A percentile compares a stretch with the other conserved stretches of the same genome.
Evolutionary conservation across 2,888 invertebrate genomes (phyloP).

Genomic region (Tetragonula carbonaria): DNA sequence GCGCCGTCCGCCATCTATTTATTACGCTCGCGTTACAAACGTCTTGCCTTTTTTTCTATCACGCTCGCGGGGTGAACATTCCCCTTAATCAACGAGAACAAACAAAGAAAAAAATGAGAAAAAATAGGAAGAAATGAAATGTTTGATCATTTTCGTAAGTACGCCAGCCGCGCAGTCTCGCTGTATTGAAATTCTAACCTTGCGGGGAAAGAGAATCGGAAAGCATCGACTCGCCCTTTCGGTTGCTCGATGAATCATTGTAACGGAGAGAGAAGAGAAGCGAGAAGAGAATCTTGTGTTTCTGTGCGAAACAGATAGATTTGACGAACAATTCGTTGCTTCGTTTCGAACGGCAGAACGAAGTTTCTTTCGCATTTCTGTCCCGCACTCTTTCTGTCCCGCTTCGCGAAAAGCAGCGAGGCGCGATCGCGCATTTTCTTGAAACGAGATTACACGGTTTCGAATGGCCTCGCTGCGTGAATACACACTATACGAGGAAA

Average conservation of each 20-base stretch:
- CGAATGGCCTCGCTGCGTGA: not conserved
- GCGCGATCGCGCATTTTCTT: not conserved
- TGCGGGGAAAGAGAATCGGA: no score
- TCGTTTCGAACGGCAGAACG: not conserved
- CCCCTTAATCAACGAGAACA: constrained; percentile 39
- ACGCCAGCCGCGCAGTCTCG: not conserved
- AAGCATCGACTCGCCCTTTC: no score
- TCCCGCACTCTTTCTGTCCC: not conserved
- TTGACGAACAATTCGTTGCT: not conserved
- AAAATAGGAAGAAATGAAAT: constrained; percentile 20
- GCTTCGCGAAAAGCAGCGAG: not conserved
- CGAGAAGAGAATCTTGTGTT: not conserved
- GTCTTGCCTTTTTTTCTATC: not conserved
- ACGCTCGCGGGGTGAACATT: constrained; percentile 28
- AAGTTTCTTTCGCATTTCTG: not conserved
- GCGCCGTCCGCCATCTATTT: constrained; percentile 1
- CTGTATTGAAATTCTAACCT: no score
- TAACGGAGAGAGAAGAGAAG: not conserved
- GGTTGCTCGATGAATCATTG: constrained; percentile 4
- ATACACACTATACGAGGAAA: no score
- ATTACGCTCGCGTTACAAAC: not conserved
- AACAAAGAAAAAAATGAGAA: no score
- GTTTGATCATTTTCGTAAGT: constrained; percentile 34
- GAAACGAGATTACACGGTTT: not conserved
- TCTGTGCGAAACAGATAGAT: not conserved